Percentiles rank a stretch among this genome's conserved stretches.
Evolutionary conservation across 2,113 vertebrate genomes (phyloP).

Genomic region (Psittacara wagleri): DNA sequence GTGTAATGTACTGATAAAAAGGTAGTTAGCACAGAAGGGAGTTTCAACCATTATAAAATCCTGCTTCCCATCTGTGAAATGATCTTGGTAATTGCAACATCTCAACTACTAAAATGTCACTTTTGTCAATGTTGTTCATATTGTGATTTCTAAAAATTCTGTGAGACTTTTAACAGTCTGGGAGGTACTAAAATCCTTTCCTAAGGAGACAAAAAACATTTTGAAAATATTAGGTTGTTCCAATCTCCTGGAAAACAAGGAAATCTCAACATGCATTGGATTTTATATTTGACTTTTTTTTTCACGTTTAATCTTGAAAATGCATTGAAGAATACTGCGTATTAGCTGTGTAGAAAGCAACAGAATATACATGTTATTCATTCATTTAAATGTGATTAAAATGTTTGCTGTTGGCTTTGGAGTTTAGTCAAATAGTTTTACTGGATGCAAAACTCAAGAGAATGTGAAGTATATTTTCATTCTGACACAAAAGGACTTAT

Average conservation of each 20-base stretch:
- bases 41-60: not conserved
- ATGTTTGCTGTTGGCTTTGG: conserved; percentile 6
- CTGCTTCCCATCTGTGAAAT: not conserved
- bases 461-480: conserved; percentile 34
- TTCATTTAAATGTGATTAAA: conserved; percentile 25
- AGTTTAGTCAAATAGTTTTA: conserved; percentile 36
- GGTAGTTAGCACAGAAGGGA: not conserved
- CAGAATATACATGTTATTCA: not conserved
- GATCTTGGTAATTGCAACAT: not conserved
- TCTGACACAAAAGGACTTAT: not conserved
- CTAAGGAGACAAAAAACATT: not conserved
- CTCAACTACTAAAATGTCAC: not conserved
- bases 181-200: not conserved
- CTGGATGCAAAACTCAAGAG: conserved; percentile 14
- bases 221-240: not conserved
- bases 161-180: not conserved
- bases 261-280: not conserved
- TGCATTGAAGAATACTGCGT: not conserved
- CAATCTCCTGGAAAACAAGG: not conserved
- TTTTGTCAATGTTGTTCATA: not conserved
- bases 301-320: conserved; percentile 6
- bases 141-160: not conserved
- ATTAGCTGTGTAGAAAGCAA: not conserved
- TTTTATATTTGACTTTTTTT: not conserved
- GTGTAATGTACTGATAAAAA: not conserved